Percentiles rank a stretch among this genome's conserved stretches.
phyloP scores from a whole-genome alignment of 2,888 invertebrate genomes.

The Didymodactylos carnosus region DNA sequence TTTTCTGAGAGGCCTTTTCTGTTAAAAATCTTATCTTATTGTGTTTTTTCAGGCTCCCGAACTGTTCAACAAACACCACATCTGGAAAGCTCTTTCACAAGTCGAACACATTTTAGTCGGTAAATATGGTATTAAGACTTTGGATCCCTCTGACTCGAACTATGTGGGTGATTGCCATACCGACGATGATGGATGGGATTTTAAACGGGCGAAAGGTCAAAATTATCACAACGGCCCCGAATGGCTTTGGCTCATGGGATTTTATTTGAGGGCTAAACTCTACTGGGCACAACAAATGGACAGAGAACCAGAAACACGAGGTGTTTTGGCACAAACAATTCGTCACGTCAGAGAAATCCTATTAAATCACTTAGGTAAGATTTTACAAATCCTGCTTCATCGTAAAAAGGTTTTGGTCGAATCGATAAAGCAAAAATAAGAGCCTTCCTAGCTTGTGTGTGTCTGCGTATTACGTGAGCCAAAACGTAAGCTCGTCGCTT shows the following conservation, averaged over 20 bases:
- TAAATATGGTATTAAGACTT: slow-evolving; percentile 67
- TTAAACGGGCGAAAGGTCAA: slow-evolving; percentile 68
- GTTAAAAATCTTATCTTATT: too few relatives aligned
- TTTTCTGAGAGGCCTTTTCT: too few relatives aligned
- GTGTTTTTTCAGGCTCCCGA: too few relatives aligned
- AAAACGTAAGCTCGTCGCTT: too few relatives aligned
- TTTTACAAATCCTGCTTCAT: too few relatives aligned
- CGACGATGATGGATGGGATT: slow-evolving; percentile 60
- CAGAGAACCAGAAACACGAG: too few relatives aligned
- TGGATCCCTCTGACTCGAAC: slow-evolving; percentile 85
- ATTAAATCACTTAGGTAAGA: background rate
- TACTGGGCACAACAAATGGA: too few relatives aligned
- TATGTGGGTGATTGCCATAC: slow-evolving; percentile 83
- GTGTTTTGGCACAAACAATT: background rate
- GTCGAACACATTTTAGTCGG: slow-evolving; percentile 52
- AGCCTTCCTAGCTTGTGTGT: too few relatives aligned
- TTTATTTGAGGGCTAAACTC: background rate
- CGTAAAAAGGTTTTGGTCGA: too few relatives aligned
- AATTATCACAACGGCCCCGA: slow-evolving; percentile 98
- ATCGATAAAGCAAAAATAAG: too few relatives aligned
- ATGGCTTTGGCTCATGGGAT: slow-evolving; percentile 88
- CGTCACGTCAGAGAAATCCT: background rate
- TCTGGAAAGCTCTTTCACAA: slow-evolving; percentile 61
- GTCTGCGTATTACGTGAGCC: too few relatives aligned
- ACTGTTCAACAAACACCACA: slow-evolving; percentile 60